phyloP scores from a whole-genome alignment of 2,888 invertebrate species.

The Onthophagus sagittarius region DNA sequence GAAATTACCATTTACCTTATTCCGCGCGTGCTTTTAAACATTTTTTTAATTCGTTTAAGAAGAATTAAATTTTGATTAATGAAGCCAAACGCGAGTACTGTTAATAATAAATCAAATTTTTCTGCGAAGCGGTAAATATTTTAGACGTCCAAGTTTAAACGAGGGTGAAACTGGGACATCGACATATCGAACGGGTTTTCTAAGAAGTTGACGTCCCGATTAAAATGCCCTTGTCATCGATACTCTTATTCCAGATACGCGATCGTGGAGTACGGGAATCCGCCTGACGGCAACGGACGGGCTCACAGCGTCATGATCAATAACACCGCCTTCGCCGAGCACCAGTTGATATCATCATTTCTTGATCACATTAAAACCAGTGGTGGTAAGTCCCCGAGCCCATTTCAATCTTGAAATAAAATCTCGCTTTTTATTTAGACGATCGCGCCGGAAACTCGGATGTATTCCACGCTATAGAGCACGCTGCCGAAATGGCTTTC shows the following conservation, averaged over 20 bases:
- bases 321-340: constrained; percentile 60
- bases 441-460: constrained; percentile 58
- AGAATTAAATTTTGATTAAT: neutral
- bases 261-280: constrained; percentile 73
- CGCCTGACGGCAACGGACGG: constrained; percentile 62
- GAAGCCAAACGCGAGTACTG: constrained; percentile 8
- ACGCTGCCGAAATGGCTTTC: constrained; percentile 70
- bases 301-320: constrained; percentile 69
- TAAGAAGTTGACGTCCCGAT: neutral
- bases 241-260: constrained; percentile 61
- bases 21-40: neutral
- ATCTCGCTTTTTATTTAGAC: constrained; percentile 29
- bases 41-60: too few relatives aligned
- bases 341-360: constrained; percentile 60
- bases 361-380: constrained; percentile 68
- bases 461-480: constrained; percentile 72
- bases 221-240: neutral
- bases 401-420: neutral
- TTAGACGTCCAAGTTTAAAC: constrained; percentile 2
- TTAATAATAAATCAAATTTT: constrained; percentile 13
- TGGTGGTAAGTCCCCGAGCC: constrained; percentile 35
- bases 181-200: neutral
- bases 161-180: constrained; percentile 9
- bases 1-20: neutral
- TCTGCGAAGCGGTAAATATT: neutral